Conservation (phyloP, 2,797 vertebrate genomes). For the Oryzias dopingdopingensis region DNA sequence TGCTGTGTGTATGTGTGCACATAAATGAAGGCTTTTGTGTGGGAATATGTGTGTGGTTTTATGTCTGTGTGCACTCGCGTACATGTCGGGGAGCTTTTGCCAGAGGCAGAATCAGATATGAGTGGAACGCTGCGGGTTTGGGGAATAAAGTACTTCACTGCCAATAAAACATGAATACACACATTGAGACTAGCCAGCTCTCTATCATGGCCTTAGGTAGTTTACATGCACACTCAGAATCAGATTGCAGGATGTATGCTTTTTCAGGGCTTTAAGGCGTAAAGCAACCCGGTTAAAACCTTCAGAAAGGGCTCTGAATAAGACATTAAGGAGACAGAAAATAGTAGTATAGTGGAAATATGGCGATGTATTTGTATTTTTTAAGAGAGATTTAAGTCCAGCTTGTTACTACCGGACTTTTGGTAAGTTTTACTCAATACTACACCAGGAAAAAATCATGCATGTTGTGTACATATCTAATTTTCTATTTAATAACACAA, state of each 20-base stretch:
- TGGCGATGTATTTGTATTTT: background rate
- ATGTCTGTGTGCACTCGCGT: conserved; percentile 12
- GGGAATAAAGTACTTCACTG: conserved; percentile 73
- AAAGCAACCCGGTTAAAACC: conserved; percentile 15
- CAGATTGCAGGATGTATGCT: conserved; percentile 1
- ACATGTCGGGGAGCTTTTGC: conserved; percentile 42
- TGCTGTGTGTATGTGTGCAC: conserved; percentile 5
- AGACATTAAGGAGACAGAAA: conserved; percentile 4
- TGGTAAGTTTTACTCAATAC: no score
- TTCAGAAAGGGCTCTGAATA: conserved; percentile 1
- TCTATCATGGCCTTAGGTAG: conserved; percentile 49
- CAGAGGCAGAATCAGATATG: conserved; percentile 73
- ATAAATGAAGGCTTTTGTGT: conserved; percentile 13
- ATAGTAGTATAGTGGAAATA: conserved; percentile 2
- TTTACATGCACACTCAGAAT: conserved; percentile 20
- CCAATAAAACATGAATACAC: conserved; percentile 79
- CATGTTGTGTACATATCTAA: no score
- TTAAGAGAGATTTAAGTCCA: no score
- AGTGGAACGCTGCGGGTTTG: conserved; percentile 75
- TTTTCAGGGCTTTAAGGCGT: conserved; percentile 19
- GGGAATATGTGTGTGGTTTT: conserved; percentile 8
- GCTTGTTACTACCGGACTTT: no score
- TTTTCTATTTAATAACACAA: no score
- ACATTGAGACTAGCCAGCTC: conserved; percentile 65
- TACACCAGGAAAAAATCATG: no score